Percentiles rank a stretch among this genome's conserved stretches.
Conservation (phyloP, 2,888 invertebrate genomes). For the Didymodactylos carnosus region DNA sequence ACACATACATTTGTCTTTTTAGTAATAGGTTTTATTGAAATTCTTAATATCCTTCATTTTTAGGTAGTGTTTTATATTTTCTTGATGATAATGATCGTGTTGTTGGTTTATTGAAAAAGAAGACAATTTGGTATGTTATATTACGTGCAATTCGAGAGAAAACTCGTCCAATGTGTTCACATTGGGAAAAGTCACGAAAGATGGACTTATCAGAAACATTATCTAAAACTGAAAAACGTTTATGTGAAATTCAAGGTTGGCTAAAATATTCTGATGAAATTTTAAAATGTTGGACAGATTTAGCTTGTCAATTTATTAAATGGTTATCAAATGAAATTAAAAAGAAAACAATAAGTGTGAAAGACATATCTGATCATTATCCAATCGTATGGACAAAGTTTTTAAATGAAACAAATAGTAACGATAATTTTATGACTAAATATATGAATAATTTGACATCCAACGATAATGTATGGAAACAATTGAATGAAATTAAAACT, state of each 20-base stretch:
- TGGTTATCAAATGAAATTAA: not conserved
- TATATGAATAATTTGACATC: not conserved
- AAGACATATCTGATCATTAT: not conserved
- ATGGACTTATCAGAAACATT: not conserved
- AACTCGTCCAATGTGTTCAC: constrained; percentile 15
- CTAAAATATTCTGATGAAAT: not conserved
- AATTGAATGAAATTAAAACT: not conserved
- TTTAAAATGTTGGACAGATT: not conserved
- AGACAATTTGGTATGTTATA: constrained; percentile 35
- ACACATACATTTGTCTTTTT: too few species aligned
- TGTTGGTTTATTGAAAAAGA: constrained; percentile 36
- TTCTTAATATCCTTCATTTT: not conserved
- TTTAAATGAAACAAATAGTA: not conserved
- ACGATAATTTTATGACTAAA: not conserved
- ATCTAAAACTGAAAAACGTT: not conserved
- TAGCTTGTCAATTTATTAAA: not conserved
- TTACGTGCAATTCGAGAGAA: constrained; percentile 30
- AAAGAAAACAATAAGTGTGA: not conserved
- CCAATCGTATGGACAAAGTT: not conserved
- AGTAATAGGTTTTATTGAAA: not conserved
- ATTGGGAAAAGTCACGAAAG: not conserved
- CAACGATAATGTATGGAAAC: not conserved
- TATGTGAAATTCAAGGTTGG: not conserved
- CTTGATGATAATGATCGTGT: constrained; percentile 26
- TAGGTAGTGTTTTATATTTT: constrained; percentile 30